Evolutionary conservation across 2,888 invertebrate genomes (phyloP).

Genomic region (Neoitamus cyanurus): DNA sequence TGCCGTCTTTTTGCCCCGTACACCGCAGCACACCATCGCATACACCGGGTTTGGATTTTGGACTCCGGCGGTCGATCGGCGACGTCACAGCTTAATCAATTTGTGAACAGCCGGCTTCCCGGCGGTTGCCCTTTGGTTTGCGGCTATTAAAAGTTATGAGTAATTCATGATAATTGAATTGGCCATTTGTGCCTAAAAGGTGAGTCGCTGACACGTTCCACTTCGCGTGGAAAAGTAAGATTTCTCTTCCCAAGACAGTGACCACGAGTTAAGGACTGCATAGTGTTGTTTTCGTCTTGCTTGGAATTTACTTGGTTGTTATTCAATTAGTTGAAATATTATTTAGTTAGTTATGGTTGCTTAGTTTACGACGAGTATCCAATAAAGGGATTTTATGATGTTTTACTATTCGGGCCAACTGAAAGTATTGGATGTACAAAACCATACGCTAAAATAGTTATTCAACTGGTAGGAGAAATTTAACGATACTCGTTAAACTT

Average conservation of each 20-base stretch:
- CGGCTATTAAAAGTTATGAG: constrained; percentile 5
- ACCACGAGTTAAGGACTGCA: neutral
- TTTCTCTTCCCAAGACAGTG: neutral
- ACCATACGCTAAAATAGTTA: no score
- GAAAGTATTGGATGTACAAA: no score
- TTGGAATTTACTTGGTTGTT: neutral
- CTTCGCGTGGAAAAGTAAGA: neutral
- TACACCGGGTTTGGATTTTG: neutral
- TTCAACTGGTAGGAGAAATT: no score
- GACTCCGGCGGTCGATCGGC: neutral
- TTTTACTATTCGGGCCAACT: no score
- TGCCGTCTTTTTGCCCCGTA: neutral
- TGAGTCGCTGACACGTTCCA: neutral
- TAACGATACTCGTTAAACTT: no score
- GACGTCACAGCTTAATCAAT: constrained; percentile 5
- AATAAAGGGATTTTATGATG: neutral
- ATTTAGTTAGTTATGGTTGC: neutral
- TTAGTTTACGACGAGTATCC: neutral
- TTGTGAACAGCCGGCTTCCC: neutral
- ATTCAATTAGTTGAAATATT: neutral
- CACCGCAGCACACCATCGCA: neutral
- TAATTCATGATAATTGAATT: constrained; percentile 5
- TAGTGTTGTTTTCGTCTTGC: neutral
- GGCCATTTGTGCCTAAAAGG: neutral
- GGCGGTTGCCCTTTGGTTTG: neutral